Base-by-base conservation (phyloP, 2,797 vertebrate genomes). In the Balearica regulorum region DNA sequence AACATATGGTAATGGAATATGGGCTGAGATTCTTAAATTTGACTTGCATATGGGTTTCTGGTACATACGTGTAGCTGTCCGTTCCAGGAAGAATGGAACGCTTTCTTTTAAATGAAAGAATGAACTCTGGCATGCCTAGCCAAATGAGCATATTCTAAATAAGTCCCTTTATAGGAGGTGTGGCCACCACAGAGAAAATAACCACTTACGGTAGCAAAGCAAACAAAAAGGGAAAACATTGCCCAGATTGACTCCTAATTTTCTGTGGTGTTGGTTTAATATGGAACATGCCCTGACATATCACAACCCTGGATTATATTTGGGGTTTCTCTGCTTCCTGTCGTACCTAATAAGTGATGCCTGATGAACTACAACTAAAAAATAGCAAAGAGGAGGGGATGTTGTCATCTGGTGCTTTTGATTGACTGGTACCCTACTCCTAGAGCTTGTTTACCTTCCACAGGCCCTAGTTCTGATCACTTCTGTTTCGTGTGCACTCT, bases 131-230 rank as follows among this genome's bases (percentile, higher is more conserved):
- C 44, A 2, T 78, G 73, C 91, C 51, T 43, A 6, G 87, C 91
- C 65, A 14, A 51, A 39, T 0, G 5, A 83, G 70, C 71, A 10
- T 1, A 6, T 29, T 61, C 5, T 51, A 86, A 90, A 68, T 35
- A 13, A 79, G 46, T 46, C 70, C 85, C 72, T 93, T 86, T 14
- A 4, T 14, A 66, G 93, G 92, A 92, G 91, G 84, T 78, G 93
- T 87, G 90, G 89, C 75, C 90, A 57, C 91, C 92, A 4, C 92
- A 71, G 91, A 54, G 91, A 93, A 96, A 96, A 96, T 91, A 73
- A 89, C 64, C 84, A 62, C 88, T 87, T 58, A 62, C 8, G 72
- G 76, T 9, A 95, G 86, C 62, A 87, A 51, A 94, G 93, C 82
- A 90, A 88, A 78, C 73, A 65, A 69, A 90, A 90, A 79, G 72